Conservation (phyloP, 2,113 vertebrate genomes). For the Nasalis larvatus region DNA sequence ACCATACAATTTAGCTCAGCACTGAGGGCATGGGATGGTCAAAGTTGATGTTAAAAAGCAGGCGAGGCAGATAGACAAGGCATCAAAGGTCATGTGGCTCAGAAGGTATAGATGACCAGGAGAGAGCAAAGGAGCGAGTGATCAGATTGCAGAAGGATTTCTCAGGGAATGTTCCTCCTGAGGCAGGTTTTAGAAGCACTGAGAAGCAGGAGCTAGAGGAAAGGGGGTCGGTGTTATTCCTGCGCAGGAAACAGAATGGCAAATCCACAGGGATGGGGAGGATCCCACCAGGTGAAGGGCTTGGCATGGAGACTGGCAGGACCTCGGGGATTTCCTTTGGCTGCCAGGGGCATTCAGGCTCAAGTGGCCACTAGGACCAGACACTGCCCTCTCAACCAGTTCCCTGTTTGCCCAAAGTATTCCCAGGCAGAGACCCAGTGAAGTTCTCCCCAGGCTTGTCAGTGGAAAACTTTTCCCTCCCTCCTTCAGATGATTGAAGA, state of each 20-base stretch:
- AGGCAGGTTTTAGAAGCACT: neutral
- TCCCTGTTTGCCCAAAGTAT: neutral
- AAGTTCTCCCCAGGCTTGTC: neutral
- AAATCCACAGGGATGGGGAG: neutral
- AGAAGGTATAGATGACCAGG: rapidly evolving
- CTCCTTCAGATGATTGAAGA: neutral
- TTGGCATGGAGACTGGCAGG: neutral
- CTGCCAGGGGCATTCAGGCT: neutral
- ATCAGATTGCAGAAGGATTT: neutral
- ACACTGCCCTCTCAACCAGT: neutral
- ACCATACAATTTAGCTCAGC: neutral
- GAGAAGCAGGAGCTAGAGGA: neutral
- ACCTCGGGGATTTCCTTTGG: neutral
- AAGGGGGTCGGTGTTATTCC: neutral
- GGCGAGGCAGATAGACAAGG: neutral
- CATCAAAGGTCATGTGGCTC: rapidly evolving
- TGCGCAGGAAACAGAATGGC: neutral
- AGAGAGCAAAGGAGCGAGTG: rapidly evolving
- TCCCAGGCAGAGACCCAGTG: neutral
- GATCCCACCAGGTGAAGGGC: neutral
- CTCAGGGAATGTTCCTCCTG: neutral
- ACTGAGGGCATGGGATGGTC: neutral
- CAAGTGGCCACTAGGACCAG: neutral
- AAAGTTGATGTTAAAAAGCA: neutral
- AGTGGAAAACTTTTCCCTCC: neutral